phyloP scores from a whole-genome alignment of 2,113 vertebrate genomes.

The Eleginops maclovinus region DNA sequence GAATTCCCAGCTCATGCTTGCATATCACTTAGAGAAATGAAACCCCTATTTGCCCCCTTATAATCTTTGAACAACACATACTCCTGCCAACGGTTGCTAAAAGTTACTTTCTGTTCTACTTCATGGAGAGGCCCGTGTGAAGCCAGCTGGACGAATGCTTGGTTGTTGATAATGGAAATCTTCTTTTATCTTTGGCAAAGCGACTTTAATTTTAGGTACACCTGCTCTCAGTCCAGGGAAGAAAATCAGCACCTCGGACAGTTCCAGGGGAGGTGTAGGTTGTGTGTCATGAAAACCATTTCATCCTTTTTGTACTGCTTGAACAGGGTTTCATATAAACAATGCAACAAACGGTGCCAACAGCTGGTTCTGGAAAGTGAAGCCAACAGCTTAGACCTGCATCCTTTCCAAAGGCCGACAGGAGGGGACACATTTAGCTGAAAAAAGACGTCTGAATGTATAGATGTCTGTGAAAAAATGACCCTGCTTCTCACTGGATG shows the following conservation, averaged over 20 bases:
- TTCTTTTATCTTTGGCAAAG: neutral
- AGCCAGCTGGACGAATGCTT: neutral
- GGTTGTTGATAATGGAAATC: neutral
- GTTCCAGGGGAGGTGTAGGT: neutral
- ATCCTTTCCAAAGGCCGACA: too few relatives aligned
- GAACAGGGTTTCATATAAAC: too few relatives aligned
- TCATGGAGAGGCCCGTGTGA: neutral
- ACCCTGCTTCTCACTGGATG: too few relatives aligned
- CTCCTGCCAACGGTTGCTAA: constrained; percentile 29
- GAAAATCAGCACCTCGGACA: constrained; percentile 51
- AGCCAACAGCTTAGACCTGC: too few relatives aligned
- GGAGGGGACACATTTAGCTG: too few relatives aligned
- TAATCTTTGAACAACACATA: constrained; percentile 52
- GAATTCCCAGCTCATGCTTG: constrained; percentile 60
- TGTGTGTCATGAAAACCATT: neutral
- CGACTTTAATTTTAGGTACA: neutral
- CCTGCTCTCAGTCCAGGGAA: neutral
- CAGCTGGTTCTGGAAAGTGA: too few relatives aligned
- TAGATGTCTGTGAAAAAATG: too few relatives aligned
- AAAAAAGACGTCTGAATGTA: too few relatives aligned
- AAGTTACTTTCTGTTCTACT: constrained; percentile 16
- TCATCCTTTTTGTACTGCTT: too few relatives aligned
- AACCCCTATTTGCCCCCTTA: constrained; percentile 45
- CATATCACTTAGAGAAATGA: constrained; percentile 62
- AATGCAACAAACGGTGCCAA: too few relatives aligned